Percentiles rank a stretch among this genome's conserved stretches.
These are phyloP conservation scores for Gyrodactylus salaris DNA, from an alignment of 1,140 invertebrate genomes.

Conservation along the genomic window DNA sequence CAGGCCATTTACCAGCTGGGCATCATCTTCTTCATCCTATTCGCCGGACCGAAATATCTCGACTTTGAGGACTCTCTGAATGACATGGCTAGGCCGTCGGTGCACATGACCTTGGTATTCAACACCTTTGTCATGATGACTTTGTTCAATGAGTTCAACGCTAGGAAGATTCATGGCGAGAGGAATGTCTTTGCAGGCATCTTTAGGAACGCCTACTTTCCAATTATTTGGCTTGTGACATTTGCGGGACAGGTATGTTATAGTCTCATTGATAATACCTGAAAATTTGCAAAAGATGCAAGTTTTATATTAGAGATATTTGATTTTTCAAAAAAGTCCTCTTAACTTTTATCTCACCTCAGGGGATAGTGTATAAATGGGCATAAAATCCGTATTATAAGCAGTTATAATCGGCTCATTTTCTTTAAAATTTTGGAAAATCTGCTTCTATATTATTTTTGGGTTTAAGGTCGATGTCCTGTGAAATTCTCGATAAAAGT, in stretches of 20 bases:
- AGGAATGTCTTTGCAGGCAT: slow-evolving; percentile 61
- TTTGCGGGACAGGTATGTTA: slow-evolving; percentile 24
- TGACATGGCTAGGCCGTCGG: slow-evolving; percentile 28
- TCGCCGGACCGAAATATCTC: not conserved
- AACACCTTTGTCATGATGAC: slow-evolving; percentile 99
- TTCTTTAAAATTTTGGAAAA: no score
- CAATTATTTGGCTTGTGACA: slow-evolving; percentile 78
- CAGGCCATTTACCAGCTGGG: slow-evolving; percentile 79
- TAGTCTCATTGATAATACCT: not conserved
- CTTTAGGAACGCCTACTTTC: slow-evolving; percentile 89
- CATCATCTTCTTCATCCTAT: slow-evolving; percentile 42
- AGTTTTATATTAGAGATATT: no score
- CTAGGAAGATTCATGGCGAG: slow-evolving; percentile 92
- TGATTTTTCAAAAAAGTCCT: no score
- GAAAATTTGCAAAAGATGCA: no score
- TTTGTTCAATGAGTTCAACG: slow-evolving; percentile 96
- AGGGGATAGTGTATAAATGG: no score
- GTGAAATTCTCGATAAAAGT: no score
- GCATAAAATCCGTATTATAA: no score
- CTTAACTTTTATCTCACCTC: no score
- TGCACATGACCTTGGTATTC: slow-evolving; percentile 96
- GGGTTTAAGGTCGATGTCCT: no score
- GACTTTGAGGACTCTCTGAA: not conserved
- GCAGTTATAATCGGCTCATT: no score
- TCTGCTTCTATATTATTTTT: no score